phyloP scores from a whole-genome alignment of 2,113 vertebrate genomes.

The Antennarius striatus region DNA sequence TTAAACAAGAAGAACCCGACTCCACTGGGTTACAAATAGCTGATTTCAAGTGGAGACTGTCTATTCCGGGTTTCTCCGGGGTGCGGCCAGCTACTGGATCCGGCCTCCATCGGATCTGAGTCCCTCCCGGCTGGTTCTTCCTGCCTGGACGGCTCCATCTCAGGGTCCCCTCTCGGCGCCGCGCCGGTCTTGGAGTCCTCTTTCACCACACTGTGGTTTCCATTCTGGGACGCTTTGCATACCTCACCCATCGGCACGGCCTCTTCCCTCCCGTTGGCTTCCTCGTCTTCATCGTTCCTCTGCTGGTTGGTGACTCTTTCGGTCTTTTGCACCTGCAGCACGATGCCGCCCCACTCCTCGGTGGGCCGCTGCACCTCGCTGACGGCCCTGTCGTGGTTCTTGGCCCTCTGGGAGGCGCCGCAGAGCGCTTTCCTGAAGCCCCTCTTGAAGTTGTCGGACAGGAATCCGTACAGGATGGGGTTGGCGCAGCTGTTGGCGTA shows the following conservation, averaged over 20 bases:
- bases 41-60: conserved; percentile 77
- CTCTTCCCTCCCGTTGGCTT: conserved; percentile 37
- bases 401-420: conserved; percentile 84
- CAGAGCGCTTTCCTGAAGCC: conserved; percentile 90
- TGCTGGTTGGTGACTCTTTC: conserved; percentile 7
- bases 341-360: conserved; percentile 70
- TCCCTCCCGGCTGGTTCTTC: background rate
- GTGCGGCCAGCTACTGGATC: conserved; percentile 21
- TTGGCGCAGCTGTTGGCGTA: conserved; percentile 97
- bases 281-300: conserved; percentile 47
- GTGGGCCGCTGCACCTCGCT: conserved; percentile 59
- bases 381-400: conserved; percentile 77
- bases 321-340: conserved; percentile 30
- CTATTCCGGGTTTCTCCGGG: conserved; percentile 64
- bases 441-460: conserved; percentile 94
- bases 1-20: background rate
- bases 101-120: background rate
- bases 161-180: conserved; percentile 27
- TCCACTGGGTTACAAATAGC: conserved; percentile 80
- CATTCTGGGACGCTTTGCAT: conserved; percentile 75
- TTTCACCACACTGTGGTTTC: conserved; percentile 49
- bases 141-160: conserved; percentile 10
- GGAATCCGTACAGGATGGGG: conserved; percentile 93
- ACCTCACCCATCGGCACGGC: conserved; percentile 54
- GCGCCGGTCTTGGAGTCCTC: conserved; percentile 47